Base-by-base conservation (phyloP, 2,888 invertebrate genomes). In the Dermolepida albohirtum region DNA sequence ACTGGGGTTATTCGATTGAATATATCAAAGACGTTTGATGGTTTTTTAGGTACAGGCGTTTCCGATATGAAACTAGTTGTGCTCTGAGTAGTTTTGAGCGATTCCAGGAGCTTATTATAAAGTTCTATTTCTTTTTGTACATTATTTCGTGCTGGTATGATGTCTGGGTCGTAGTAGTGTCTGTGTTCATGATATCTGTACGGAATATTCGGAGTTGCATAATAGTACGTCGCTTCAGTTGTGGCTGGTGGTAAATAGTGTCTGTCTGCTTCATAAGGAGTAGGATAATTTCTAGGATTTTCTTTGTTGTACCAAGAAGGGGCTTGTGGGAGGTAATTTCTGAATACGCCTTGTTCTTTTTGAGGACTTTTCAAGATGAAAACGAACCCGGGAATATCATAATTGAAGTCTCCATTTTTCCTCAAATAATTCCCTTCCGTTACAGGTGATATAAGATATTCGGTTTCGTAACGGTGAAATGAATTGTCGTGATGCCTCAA, bases 361-460 rank as follows among this genome's bases (percentile, higher is more conserved):
- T 41, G 63, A 22, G 62, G 39, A 64, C 29, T 49, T 7, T 79
- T 86, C 11, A 90, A 86, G 14, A 90, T 88, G 74, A 89, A 91
- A n/a, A 88, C 88, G 78, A 88, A 86, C 1, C 87, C 86, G 6
- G 88, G 87, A 67, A 86, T 83, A 70, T 86, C 85, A 72, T 86
- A 85, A 40, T 83, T 79, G 66, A 81, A 81, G 63, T 76, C 74
- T 1, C 86, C 85, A 68, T 84, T 84, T 71, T 79, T 82, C 55
- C 73, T 77, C n/a, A 79, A 71, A 55, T 76, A 78, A n/a, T 71
- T 74, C 17, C 73, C 72, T 64, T 83, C 82, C 67, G 82, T 84
- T n/a, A 86, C 83, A 1, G 87, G 86, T 64, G 88, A 87, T 6
- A 92, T 87, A 2, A 88, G 89, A 76, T 90, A 90, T 76, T 90